Percentiles rank a stretch among this genome's conserved stretches.
Evolutionary conservation across 1,140 invertebrate genomes (phyloP).

Genomic region (Pomacea maculata): DNA sequence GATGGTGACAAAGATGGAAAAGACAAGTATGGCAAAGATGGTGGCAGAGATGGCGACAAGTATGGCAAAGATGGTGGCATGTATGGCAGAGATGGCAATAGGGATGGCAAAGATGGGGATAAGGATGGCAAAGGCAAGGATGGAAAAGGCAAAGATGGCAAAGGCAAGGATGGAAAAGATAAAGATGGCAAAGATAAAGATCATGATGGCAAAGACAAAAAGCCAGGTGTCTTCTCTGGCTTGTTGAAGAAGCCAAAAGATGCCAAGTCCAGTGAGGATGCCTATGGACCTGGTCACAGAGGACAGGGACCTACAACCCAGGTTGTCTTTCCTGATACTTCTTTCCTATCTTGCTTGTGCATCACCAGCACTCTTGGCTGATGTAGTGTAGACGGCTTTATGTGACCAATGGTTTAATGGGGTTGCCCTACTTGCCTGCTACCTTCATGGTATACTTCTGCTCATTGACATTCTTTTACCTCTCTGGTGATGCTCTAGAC

Average conservation of each 20-base stretch:
- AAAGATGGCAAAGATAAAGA: slow-evolving; percentile 17
- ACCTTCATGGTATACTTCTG: too few relatives aligned
- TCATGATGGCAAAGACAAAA: slow-evolving; percentile 14
- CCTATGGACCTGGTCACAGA: not conserved
- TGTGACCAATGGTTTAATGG: too few relatives aligned
- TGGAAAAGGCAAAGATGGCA: not conserved
- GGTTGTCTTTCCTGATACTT: slow-evolving; percentile 9
- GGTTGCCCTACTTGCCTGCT: too few relatives aligned
- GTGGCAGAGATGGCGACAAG: slow-evolving; percentile 9
- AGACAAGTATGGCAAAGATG: not conserved
- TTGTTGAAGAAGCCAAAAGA: slow-evolving; percentile 18
- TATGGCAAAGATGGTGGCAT: slow-evolving; percentile 4
- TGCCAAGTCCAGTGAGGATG: slow-evolving; percentile 8
- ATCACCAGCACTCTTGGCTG: too few relatives aligned
- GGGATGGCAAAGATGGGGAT: not conserved
- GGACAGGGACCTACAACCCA: not conserved
- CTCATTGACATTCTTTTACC: too few relatives aligned
- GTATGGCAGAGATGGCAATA: slow-evolving; percentile 2
- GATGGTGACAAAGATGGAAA: not conserved
- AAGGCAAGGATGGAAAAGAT: slow-evolving; percentile 23
- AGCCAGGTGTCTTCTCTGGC: slow-evolving; percentile 21
- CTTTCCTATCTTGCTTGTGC: not conserved
- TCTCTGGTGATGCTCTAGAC: too few relatives aligned
- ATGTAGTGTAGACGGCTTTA: too few relatives aligned
- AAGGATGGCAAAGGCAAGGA: slow-evolving; percentile 3